phyloP scores from a whole-genome alignment of 1,140 invertebrate genomes.

The Mylabris phalerata region DNA sequence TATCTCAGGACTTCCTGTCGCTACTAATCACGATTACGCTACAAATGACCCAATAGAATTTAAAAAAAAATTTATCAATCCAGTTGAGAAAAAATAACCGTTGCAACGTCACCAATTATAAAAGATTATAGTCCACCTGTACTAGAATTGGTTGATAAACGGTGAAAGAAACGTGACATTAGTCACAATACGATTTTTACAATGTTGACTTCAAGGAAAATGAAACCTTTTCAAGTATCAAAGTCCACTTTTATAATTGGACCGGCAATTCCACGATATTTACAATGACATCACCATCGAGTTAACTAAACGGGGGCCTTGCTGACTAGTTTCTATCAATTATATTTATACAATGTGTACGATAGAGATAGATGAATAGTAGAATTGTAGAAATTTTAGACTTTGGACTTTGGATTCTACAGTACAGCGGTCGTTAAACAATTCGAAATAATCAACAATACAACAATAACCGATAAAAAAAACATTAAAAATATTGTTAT shows the following conservation, averaged over 20 bases:
- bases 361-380: constrained; percentile 6
- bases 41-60: too few species aligned
- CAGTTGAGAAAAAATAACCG: too few species aligned
- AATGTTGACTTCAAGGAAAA: constrained; percentile 6
- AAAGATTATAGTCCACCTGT: too few species aligned
- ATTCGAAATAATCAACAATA: background rate
- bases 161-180: constrained; percentile 3
- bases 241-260: constrained; percentile 14
- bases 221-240: background rate
- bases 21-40: too few species aligned
- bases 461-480: too few species aligned
- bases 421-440: constrained; percentile 8
- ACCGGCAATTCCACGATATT: constrained; percentile 12
- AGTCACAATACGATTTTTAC: background rate
- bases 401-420: constrained; percentile 14
- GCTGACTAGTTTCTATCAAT: too few species aligned
- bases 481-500: too few species aligned
- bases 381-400: constrained; percentile 8
- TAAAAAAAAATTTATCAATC: too few species aligned
- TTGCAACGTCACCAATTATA: too few species aligned
- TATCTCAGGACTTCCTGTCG: too few species aligned
- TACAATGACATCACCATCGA: constrained; percentile 6
- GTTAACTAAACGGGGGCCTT: background rate
- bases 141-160: too few species aligned
- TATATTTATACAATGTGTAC: background rate